Conservation (phyloP, 2,113 vertebrate species). For the Podarcis raffonei region DNA sequence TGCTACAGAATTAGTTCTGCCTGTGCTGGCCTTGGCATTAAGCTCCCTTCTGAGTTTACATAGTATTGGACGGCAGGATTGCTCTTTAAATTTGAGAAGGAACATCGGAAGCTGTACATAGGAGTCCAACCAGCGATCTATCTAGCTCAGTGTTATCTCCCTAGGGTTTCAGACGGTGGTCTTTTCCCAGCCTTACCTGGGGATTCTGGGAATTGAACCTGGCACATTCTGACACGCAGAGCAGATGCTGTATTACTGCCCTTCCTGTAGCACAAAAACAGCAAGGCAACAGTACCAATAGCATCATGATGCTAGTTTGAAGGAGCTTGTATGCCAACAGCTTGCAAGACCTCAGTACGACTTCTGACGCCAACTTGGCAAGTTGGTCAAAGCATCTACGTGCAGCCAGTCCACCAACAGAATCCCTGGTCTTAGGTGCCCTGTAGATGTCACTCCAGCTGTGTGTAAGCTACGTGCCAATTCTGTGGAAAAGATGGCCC, state of each 20-base stretch:
- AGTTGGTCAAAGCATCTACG: background rate
- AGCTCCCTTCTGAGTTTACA: constrained; percentile 17
- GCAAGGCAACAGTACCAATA: background rate
- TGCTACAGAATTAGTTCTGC: constrained; percentile 4
- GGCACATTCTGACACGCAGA: no score
- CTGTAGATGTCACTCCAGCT: background rate
- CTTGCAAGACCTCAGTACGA: background rate
- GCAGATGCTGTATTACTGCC: no score
- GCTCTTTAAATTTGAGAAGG: constrained; percentile 18
- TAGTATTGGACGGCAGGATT: constrained; percentile 18
- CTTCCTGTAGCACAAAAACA: no score
- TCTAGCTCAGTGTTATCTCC: no score
- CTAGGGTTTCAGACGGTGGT: no score
- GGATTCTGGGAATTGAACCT: no score
- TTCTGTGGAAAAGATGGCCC: background rate
- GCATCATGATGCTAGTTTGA: background rate
- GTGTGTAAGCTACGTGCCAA: background rate
- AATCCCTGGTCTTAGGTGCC: background rate
- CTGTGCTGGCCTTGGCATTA: background rate
- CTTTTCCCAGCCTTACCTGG: no score
- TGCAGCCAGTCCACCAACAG: background rate
- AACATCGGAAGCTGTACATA: no score
- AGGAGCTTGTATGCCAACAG: background rate
- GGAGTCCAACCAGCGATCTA: no score
- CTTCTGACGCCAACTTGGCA: background rate